Percentiles rank a stretch among this genome's conserved stretches.
phyloP scores from a whole-genome alignment of 2,888 invertebrate species.

The Ptycholaimellus sp. region DNA sequence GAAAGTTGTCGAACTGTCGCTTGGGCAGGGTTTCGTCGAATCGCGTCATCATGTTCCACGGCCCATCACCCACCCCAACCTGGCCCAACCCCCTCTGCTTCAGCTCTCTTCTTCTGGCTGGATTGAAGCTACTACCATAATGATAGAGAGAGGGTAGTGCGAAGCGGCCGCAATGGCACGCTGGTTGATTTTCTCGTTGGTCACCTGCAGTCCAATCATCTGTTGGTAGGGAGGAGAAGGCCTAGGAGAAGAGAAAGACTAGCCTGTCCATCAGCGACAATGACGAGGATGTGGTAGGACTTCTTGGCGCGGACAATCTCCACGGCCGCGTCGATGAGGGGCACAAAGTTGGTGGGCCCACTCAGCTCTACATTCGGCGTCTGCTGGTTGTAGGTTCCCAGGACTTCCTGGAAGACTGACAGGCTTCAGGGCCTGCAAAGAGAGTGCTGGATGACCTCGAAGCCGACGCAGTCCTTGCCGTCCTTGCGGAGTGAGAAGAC shows the following conservation, averaged over 20 bases:
- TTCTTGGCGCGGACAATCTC: conserved; percentile 28
- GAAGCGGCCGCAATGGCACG: conserved; percentile 32
- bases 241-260: neutral
- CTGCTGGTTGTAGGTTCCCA: conserved; percentile 29
- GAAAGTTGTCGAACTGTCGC: conserved; percentile 34
- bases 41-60: conserved; percentile 33
- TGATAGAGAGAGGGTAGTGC: conserved; percentile 32
- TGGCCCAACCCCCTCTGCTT: no score
- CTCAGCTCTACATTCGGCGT: conserved; percentile 29
- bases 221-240: neutral
- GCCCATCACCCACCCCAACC: conserved; percentile 35
- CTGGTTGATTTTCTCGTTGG: conserved; percentile 28
- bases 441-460: no score
- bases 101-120: neutral
- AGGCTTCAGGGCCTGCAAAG: no score
- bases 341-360: conserved; percentile 35
- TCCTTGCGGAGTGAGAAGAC: conserved; percentile 21
- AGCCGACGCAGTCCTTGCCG: conserved; percentile 25
- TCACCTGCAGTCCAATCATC: conserved; percentile 16
- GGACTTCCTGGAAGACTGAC: conserved; percentile 26
- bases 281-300: conserved; percentile 32
- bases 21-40: conserved; percentile 32
- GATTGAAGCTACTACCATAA: conserved; percentile 20
- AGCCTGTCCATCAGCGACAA: conserved; percentile 32
- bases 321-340: conserved; percentile 30